Evolutionary conservation across 2,113 vertebrate genomes (phyloP).

Genomic region (Ammodramus savannarum): DNA sequence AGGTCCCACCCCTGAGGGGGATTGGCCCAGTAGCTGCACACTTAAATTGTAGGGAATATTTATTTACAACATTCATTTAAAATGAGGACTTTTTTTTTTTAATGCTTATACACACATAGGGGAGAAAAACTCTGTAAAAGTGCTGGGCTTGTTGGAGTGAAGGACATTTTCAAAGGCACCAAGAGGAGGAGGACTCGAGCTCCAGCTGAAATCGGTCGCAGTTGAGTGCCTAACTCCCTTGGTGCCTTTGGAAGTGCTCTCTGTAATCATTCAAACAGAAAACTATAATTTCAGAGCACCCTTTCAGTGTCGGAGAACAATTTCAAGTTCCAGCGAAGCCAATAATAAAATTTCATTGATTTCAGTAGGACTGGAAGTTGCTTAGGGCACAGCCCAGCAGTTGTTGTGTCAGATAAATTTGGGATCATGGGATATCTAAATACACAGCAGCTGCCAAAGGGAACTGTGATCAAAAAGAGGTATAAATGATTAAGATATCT

Average conservation of each 20-base stretch:
- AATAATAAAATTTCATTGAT: background rate
- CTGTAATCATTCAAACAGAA: conserved; percentile 11
- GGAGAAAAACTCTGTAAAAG: background rate
- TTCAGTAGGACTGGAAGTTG: background rate
- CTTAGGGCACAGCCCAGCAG: background rate
- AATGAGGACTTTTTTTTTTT: background rate
- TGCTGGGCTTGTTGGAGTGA: background rate
- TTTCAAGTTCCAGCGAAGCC: background rate
- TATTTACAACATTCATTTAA: background rate
- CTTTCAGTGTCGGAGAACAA: background rate
- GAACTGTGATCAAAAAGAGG: background rate
- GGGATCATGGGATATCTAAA: background rate
- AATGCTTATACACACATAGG: background rate
- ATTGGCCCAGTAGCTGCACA: background rate
- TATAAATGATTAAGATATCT: background rate
- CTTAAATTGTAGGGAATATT: background rate
- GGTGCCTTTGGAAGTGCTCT: conserved; percentile 26
- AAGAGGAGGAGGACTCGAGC: background rate
- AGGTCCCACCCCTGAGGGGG: background rate
- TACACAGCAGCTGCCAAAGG: background rate
- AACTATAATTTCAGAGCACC: background rate
- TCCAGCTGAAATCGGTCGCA: background rate
- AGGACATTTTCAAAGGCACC: conserved; percentile 30
- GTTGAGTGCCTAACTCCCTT: background rate
- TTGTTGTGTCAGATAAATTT: background rate